Evolutionary conservation across 2,113 vertebrate species (phyloP), one percentile per base, ranked within the genome.

Genomic region (Bombycilla garrulus): DNA sequence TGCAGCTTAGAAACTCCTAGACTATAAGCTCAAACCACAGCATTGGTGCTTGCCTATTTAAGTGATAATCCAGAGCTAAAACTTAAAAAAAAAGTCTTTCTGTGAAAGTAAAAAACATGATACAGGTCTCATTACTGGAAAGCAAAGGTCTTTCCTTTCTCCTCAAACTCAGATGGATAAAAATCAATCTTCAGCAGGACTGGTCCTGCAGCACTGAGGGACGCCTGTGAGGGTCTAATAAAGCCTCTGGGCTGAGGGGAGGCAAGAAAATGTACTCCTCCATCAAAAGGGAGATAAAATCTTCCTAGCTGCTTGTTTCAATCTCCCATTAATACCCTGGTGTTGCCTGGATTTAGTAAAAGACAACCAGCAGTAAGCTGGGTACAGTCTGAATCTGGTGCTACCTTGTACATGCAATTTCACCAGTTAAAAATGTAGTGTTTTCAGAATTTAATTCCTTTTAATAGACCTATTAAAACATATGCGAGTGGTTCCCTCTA

Each of bases 131-230:
- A 33, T 80, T 88, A 77, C 28, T 72, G 54, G 66, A 80, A 88
- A 90, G 81, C 42, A 80, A 90, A 86, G 67, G 66, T 89, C 87
- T 93, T 87, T 78, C 80, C 80, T 90, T 91, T 85, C 91, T 86
- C 47, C 71, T 95, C 54, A 80, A 57, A 69, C 16, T 79, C 51
- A 40, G 76, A 40, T 25, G 86, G 88, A 71, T 90, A 66, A 94
- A 95, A 87, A 91, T 91, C 78, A 77, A 1, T 92, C 62, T 74
- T 87, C 57, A 79, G 36, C 53, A 81, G 78, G 51, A 57, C 45
- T 76, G 54, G 36, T 60, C 6, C 40, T 65, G 57, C 6, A 26
- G 69, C 36, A 87, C 45, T 44, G 66, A 81, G 89, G 40, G 50
- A 78, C 36, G 87, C 61, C 81, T 87, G 25, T 76, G 84, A 72